phyloP scores from a whole-genome alignment of 2,113 vertebrate species.

The Ginglymostoma cirratum region DNA sequence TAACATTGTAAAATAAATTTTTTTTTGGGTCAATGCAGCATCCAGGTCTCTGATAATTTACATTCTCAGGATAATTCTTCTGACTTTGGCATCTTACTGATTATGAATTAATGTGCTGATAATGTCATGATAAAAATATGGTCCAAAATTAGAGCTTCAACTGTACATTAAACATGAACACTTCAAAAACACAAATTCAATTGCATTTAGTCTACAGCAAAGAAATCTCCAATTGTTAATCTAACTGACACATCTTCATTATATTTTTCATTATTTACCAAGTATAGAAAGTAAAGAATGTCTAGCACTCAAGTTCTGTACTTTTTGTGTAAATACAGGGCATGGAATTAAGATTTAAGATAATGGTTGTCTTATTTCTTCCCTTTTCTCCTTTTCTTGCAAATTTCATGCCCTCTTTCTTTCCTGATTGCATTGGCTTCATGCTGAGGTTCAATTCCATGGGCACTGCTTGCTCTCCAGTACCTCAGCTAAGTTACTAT shows the following conservation, averaged over 20 bases:
- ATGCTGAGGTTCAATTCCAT: not conserved
- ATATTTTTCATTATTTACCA: constrained; percentile 1
- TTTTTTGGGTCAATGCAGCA: not conserved
- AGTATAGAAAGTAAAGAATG: not conserved
- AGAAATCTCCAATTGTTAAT: not conserved
- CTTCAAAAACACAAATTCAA: not conserved
- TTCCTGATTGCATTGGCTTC: not conserved
- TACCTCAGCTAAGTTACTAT: not conserved
- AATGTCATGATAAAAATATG: not conserved
- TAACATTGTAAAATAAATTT: not conserved
- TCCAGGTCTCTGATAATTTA: not conserved
- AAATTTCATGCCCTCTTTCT: not conserved
- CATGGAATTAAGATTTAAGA: not conserved
- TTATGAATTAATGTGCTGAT: not conserved
- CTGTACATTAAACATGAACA: not conserved
- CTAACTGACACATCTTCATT: not conserved
- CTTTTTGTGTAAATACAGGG: not conserved
- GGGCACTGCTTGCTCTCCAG: not conserved
- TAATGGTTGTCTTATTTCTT: not conserved
- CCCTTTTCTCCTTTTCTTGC: not conserved
- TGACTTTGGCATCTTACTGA: constrained; percentile 2
- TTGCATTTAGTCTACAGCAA: not conserved
- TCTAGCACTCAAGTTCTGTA: not conserved
- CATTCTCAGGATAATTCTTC: not conserved
- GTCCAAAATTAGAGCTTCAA: not conserved